Evolutionary conservation across 2,888 invertebrate genomes (phyloP).

Genomic region (Formica aserva): DNA sequence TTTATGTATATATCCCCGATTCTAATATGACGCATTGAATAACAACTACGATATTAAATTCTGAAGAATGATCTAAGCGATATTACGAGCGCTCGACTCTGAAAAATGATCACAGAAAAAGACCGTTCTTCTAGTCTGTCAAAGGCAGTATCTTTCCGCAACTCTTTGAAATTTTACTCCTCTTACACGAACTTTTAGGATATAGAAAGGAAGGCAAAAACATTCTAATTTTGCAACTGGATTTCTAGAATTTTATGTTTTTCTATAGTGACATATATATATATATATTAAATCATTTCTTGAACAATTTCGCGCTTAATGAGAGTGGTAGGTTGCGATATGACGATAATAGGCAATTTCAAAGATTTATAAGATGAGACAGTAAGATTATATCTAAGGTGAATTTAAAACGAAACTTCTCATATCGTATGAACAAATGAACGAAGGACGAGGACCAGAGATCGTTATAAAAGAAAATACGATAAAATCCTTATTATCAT

Average conservation of each 20-base stretch:
- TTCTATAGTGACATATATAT: neutral
- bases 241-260: slow-evolving; percentile 3
- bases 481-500: slow-evolving; percentile 55
- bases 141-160: slow-evolving; percentile 23
- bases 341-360: neutral
- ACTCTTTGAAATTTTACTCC: slow-evolving; percentile 30
- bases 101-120: slow-evolving; percentile 36
- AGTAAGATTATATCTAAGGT: slow-evolving; percentile 44
- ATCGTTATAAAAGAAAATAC: slow-evolving; percentile 30
- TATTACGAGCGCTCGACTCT: slow-evolving; percentile 27
- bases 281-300: neutral
- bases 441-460: slow-evolving; percentile 14
- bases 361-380: slow-evolving; percentile 26
- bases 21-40: slow-evolving; percentile 3
- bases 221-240: neutral
- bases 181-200: neutral
- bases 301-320: neutral
- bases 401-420: slow-evolving; percentile 51
- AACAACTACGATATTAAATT: slow-evolving; percentile 45
- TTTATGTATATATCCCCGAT: neutral
- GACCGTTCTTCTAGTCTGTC: slow-evolving; percentile 16
- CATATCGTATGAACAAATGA: slow-evolving; percentile 25
- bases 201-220: neutral
- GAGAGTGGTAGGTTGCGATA: neutral
- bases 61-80: slow-evolving; percentile 32